These are phyloP conservation scores for Protaetia brevitarsis DNA, from an alignment of 1,140 invertebrate species.

Conservation along the genomic window DNA sequence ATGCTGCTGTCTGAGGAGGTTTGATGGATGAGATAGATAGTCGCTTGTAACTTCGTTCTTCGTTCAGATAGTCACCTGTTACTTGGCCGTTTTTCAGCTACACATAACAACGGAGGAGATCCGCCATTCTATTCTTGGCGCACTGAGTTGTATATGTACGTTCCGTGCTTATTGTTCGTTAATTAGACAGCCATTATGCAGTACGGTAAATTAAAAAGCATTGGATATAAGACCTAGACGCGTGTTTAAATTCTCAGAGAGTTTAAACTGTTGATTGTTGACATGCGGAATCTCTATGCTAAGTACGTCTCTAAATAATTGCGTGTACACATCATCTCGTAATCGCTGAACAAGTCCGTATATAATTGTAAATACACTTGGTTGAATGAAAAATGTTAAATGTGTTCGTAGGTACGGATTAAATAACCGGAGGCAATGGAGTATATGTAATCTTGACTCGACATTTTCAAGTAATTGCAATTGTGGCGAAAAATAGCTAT, in stretches of 20 bases:
- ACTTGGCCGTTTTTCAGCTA: constrained; percentile 6
- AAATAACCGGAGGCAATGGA: background rate
- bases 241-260: background rate
- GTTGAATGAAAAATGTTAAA: background rate
- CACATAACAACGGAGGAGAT: no score
- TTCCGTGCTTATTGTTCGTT: background rate
- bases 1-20: constrained; percentile 7
- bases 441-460: no score
- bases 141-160: background rate
- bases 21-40: constrained; percentile 16
- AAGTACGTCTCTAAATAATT: background rate
- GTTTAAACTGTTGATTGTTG: background rate
- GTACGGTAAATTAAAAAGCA: constrained; percentile 5
- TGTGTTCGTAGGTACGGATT: background rate
- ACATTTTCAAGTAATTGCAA: background rate
- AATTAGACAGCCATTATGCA: constrained; percentile 5
- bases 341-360: background rate
- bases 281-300: background rate
- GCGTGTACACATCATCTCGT: background rate
- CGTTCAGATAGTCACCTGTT: background rate
- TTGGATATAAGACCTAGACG: background rate
- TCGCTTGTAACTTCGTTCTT: background rate
- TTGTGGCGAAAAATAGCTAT: background rate
- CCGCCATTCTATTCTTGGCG: background rate
- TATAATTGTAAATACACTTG: background rate